Base-by-base conservation (phyloP, 2,888 invertebrate species). In the Dicyrtomina minuta region DNA sequence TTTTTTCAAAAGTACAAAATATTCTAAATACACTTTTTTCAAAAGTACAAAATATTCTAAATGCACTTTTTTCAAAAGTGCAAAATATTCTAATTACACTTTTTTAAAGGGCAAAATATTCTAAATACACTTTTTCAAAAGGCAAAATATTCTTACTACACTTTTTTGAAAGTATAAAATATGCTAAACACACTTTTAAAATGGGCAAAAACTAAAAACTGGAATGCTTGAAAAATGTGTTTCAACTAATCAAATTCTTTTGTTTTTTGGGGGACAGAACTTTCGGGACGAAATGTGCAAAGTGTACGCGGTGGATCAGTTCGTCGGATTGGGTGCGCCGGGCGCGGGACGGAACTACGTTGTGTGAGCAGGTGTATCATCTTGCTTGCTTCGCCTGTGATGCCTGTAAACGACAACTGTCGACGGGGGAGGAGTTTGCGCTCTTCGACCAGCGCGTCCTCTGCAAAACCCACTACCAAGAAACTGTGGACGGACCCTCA, bases 381-480 rank as follows among this genome's bases (percentile, higher is more conserved):
- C 43, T 74, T 26, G 71, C 72, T 41, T 74, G 74, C 59, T 74
- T 74, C 68, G 72, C 72, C 33, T 87, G 87, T 76, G 84, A 86
- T 80, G 82, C 83, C 73, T 82, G 82, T 76, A 81, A 81, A 74
- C 73, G 82, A 26, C 82, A 82, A 72, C 75, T 82, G 68, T 80
- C 80, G 56, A 82, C 82, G 22, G 84, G 84, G 0, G 85, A 85
- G 79, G 85, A 86, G 78, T 87, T 86, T 79, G 85, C 85, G 10
- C 80, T 87, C 27, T 84, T 84, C 74, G 85, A 85, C 55, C 82
- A 81, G 70, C 79, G 83, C 68, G 82, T 87, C n/a, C 81, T 87
- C 43, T 87, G 87, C 80, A 86, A 86, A 79, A 83, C 84, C 60
- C 86, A 86, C 79, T 87, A 84, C 79, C 80, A 84, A 68, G 85